Base-by-base conservation (phyloP, 2,113 vertebrate genomes). In the Platichthys stellatus region DNA sequence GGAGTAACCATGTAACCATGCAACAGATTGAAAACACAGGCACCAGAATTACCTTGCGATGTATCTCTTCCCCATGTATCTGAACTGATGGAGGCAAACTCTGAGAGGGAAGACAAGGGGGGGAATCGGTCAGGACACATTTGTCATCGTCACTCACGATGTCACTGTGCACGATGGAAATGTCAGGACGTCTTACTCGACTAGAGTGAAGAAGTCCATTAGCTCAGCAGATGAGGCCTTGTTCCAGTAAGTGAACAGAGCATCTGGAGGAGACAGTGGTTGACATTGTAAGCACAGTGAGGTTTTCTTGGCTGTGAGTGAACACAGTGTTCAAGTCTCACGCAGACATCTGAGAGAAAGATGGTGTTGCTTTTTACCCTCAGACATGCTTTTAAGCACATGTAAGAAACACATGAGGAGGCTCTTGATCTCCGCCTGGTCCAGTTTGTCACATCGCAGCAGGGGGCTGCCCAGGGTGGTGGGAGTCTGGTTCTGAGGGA, bases 351-450 rank as follows among this genome's bases (percentile, higher is more conserved):
- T 13, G 31, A 15, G 2, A 53, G 57, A 24, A 40, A 65, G n/a
- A 62, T 5, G 47, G 63, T 53, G 21, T 28, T 28, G 24, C 3
- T 28, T 63, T 83, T 88, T 95, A 99, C 98, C 98, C 3, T 99
- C 98, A 78, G 98, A 99, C 97, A 99, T 99, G 95, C 95, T 99
- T 93, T 97, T 99, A 59, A 99, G 93, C 81, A 99, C 95, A 49
- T 99, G 96, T 38, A 99, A 93, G 87, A 99, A 98, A 89, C 97
- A 98, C 97, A 99, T 97, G 71, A 99, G 95, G 54, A 99, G 93
- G 76, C 95, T 99, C 92, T 96, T 98, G 84, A 99, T 98, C 90
- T 99, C 98, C 2, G 94, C 90, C 88, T 99, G 98, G 78, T 99
- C 98, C 78, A 99, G 94, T 90, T 99, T 99, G 88, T 99, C 97